phyloP scores from a whole-genome alignment of 2,797 vertebrate species.

The Malacoraja senta region DNA sequence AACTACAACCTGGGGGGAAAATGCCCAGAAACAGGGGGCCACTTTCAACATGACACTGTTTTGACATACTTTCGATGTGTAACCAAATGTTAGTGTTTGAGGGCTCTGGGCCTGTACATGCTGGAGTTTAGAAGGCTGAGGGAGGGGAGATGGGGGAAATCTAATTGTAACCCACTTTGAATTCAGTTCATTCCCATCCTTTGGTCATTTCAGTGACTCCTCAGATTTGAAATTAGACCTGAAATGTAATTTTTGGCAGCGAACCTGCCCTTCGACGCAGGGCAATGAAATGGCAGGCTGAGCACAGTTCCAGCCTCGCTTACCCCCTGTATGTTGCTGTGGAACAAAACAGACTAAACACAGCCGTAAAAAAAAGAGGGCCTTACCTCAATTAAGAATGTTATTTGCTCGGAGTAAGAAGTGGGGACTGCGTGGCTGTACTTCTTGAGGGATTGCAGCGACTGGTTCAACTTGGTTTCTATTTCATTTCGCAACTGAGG shows the following conservation, averaged over 20 bases:
- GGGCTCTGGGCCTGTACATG: too few species aligned
- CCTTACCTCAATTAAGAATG: conserved; percentile 55
- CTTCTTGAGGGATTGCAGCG: conserved; percentile 44
- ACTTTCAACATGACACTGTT: too few species aligned
- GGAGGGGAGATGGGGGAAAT: not conserved
- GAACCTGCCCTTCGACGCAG: not conserved
- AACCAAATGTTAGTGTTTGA: too few species aligned
- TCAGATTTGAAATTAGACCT: too few species aligned
- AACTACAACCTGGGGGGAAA: too few species aligned
- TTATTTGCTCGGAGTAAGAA: conserved; percentile 41
- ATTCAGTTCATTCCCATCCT: not conserved
- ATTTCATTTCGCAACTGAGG: conserved; percentile 52
- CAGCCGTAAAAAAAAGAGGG: not conserved
- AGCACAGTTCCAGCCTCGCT: not conserved
- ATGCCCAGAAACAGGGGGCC: too few species aligned
- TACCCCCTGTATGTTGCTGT: not conserved
- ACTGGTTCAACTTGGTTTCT: conserved; percentile 43
- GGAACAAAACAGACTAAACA: not conserved
- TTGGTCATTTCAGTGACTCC: too few species aligned
- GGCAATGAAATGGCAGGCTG: not conserved
- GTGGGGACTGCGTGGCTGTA: conserved; percentile 40
- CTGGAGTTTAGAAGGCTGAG: too few species aligned
- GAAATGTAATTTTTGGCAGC: not conserved
- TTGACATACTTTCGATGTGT: too few species aligned
- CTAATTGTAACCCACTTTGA: not conserved